A percentile compares a stretch with the other conserved stretches of the same genome.
Conservation (phyloP, 2,113 vertebrate genomes). For the Siniperca chuatsi region DNA sequence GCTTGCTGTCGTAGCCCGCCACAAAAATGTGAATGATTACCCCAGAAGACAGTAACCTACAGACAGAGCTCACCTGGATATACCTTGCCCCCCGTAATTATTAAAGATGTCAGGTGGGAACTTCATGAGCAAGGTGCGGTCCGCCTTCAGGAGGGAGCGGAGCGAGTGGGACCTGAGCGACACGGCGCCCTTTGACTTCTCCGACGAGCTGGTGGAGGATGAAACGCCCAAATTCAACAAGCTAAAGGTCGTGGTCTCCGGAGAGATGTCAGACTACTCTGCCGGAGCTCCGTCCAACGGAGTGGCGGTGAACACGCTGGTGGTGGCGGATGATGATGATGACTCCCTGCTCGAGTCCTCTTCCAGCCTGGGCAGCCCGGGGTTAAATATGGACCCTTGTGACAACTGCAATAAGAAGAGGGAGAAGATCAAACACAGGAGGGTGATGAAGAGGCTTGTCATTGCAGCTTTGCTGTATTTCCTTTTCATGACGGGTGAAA, state of each 20-base stretch:
- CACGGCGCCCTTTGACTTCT: slow-evolving; percentile 90
- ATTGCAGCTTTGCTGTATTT: slow-evolving; percentile 92
- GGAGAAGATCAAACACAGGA: slow-evolving; percentile 83
- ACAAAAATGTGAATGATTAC: slow-evolving; percentile 57
- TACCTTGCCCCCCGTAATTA: not conserved
- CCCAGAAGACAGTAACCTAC: not conserved
- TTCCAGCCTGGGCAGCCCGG: slow-evolving; percentile 70
- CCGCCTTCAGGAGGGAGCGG: slow-evolving; percentile 82
- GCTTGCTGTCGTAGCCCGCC: not conserved
- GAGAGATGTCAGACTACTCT: slow-evolving; percentile 83
- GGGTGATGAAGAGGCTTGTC: slow-evolving; percentile 88
- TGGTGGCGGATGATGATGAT: slow-evolving; percentile 88
- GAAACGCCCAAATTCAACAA: slow-evolving; percentile 88
- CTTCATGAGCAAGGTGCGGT: slow-evolving; percentile 86
- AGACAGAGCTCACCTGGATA: not conserved
- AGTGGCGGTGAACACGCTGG: slow-evolving; percentile 73
- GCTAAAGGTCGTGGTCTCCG: slow-evolving; percentile 92
- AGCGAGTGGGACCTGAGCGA: slow-evolving; percentile 87
- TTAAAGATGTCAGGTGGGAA: slow-evolving; percentile 86
- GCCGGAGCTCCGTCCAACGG: slow-evolving; percentile 84
- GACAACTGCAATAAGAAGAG: slow-evolving; percentile 85
- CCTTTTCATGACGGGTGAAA: slow-evolving; percentile 94
- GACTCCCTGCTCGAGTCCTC: slow-evolving; percentile 88
- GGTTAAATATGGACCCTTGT: slow-evolving; percentile 85
- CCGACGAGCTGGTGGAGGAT: slow-evolving; percentile 87